phyloP scores from a whole-genome alignment of 2,797 vertebrate species.

The Kryptolebias ocellatus region DNA sequence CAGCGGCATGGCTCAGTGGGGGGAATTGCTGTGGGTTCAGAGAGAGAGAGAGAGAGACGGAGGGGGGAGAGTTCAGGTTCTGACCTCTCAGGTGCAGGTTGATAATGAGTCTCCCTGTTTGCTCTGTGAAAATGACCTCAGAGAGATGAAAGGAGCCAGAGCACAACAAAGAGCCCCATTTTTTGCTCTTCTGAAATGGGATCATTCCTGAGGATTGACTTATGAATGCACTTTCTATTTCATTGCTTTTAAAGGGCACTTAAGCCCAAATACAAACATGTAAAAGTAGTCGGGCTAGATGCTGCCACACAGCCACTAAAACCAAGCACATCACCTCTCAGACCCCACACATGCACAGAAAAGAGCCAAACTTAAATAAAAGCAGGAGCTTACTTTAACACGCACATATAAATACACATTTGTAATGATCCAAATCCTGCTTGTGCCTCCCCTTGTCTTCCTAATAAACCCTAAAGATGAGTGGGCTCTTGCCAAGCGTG shows the following conservation, averaged over 20 bases:
- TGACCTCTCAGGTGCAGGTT: slow-evolving; percentile 98
- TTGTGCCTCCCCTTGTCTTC: slow-evolving; percentile 84
- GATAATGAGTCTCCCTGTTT: slow-evolving; percentile 95
- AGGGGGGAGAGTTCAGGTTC: slow-evolving; percentile 86
- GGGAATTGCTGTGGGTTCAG: slow-evolving; percentile 28
- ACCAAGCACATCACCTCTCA: slow-evolving; percentile 50
- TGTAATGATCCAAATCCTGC: slow-evolving; percentile 87
- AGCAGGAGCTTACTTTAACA: slow-evolving; percentile 46
- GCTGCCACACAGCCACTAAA: slow-evolving; percentile 60
- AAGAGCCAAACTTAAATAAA: slow-evolving; percentile 73
- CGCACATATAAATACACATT: slow-evolving; percentile 79
- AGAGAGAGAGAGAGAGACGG: slow-evolving; percentile 62
- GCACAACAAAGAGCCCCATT: slow-evolving; percentile 93
- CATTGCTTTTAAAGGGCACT: slow-evolving; percentile 82
- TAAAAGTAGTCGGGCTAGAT: slow-evolving; percentile 75
- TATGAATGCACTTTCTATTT: slow-evolving; percentile 85
- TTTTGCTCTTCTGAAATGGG: slow-evolving; percentile 87
- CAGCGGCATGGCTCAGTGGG: slow-evolving; percentile 51
- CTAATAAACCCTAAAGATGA: slow-evolving; percentile 90
- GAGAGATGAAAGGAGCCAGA: slow-evolving; percentile 86
- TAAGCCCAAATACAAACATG: slow-evolving; percentile 85
- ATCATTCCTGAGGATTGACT: slow-evolving; percentile 80
- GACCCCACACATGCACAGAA: slow-evolving; percentile 78
- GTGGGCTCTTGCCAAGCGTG: slow-evolving; percentile 89
- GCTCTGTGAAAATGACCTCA: slow-evolving; percentile 89